Conservation (phyloP, 2,888 invertebrate genomes). For the Pteria penguin region DNA sequence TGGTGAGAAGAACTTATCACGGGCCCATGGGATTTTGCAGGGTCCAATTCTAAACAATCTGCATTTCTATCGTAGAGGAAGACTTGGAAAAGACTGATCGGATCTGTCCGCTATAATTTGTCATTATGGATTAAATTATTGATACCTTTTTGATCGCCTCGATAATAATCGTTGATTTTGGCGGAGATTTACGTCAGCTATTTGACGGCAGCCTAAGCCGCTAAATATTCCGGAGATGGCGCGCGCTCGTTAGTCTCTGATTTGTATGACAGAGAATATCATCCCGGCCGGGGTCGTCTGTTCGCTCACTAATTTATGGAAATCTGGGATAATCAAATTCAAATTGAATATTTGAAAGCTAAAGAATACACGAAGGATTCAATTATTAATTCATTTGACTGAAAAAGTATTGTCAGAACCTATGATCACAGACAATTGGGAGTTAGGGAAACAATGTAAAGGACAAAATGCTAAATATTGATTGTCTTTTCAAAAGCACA, state of each 20-base stretch:
- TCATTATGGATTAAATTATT: conserved; percentile 30
- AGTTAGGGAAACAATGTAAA: no score
- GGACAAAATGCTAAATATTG: no score
- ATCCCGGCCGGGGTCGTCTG: neutral
- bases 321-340: neutral
- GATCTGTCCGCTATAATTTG: conserved; percentile 31
- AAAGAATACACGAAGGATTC: neutral
- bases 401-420: no score
- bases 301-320: neutral
- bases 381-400: neutral
- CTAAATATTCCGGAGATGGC: neutral
- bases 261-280: neutral
- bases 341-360: neutral
- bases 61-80: conserved; percentile 13
- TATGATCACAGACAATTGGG: no score
- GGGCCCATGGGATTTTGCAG: conserved; percentile 17
- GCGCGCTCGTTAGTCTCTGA: neutral
- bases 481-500: no score
- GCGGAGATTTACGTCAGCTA: conserved; percentile 9
- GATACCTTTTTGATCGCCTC: conserved; percentile 32
- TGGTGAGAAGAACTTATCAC: neutral
- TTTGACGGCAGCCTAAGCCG: neutral
- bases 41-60: conserved; percentile 5
- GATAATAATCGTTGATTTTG: conserved; percentile 8
- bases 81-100: conserved; percentile 27